Percentiles rank a stretch among this genome's conserved stretches.
phyloP scores from a whole-genome alignment of 2,888 invertebrate species.

The Abrostola tripartita region DNA sequence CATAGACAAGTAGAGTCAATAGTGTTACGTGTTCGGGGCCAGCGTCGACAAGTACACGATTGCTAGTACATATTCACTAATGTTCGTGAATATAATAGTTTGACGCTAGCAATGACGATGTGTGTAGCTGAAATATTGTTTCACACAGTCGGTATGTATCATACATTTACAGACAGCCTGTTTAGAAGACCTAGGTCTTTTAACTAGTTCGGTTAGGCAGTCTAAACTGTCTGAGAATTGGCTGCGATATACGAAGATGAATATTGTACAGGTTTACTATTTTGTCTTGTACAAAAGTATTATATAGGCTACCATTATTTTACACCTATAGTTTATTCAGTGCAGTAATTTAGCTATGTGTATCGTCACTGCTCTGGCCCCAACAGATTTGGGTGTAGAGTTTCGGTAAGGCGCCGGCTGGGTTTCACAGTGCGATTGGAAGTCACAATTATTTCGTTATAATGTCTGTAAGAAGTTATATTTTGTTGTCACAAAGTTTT shows the following conservation, averaged over 20 bases:
- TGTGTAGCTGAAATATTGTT: conserved; percentile 4
- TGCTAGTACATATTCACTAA: not conserved
- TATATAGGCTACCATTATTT: too few relatives aligned
- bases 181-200: too few relatives aligned
- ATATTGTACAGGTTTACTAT: too few relatives aligned
- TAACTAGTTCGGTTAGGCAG: too few relatives aligned
- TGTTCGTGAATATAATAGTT: conserved; percentile 7
- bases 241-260: too few relatives aligned
- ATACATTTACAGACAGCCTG: too few relatives aligned
- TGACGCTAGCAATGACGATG: conserved; percentile 18
- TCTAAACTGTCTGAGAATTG: too few relatives aligned
- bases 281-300: too few relatives aligned
- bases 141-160: not conserved
- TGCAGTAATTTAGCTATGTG: conserved; percentile 6
- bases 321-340: not conserved
- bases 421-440: conserved; percentile 44
- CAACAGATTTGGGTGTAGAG: conserved; percentile 45
- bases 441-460: not conserved
- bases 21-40: conserved; percentile 51
- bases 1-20: conserved; percentile 55
- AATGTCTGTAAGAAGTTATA: too few relatives aligned
- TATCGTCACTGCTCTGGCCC: conserved; percentile 27
- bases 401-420: conserved; percentile 44
- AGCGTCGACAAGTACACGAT: conserved; percentile 12
- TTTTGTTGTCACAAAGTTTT: not conserved